Evolutionary conservation across 2,113 vertebrate species (phyloP), one percentile per base, ranked within the genome.

Genomic region (Psittacula cyanocephala): DNA sequence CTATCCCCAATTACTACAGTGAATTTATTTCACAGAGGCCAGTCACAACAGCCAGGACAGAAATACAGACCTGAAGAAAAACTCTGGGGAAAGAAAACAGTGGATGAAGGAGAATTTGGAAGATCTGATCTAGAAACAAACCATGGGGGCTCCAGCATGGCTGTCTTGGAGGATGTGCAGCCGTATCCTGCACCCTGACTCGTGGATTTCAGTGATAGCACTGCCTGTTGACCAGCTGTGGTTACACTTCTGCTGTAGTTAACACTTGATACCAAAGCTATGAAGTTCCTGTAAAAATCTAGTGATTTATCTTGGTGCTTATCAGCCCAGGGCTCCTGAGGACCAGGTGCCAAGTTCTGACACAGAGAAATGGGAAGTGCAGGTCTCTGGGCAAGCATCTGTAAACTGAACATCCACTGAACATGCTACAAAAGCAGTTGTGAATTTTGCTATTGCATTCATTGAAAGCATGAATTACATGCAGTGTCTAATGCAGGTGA

Each of bases 61-160:
- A 44, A 82, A 86, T 17, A 39, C 1, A 8, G 41, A 88, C 29
- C 20, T n/a, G n/a, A 83, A 83, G 33, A 23, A 88, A 90, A 78
- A 23, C 1, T 6, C 41, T 17, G 60, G 27, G 25, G 69, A 62
- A 71, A 81, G 29, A 44, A 80, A 84, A 60, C 17, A 20, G 43
- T 33, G 35, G 4, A 17, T 75, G 60, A 75, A 71, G 31, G 33
- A 59, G 33, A 68, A 69, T 81, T 67, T 64, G 37, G 47, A 57
- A 68, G 47, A 37, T 6, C 15, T 13, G 39, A 17, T 19, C 10
- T 35, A 64, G 55, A 90, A 86, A 67, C 14, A n/a, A 60, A 11
- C 7, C 27, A 6, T 28, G 33, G 17, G 19, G 33, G 3, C 8
- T 76, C 29, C 0, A 0, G 8, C 3, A 7, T 7, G 4, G 10